phyloP scores from a whole-genome alignment of 2,888 invertebrate genomes.

The Lasioglossum malachurum region DNA sequence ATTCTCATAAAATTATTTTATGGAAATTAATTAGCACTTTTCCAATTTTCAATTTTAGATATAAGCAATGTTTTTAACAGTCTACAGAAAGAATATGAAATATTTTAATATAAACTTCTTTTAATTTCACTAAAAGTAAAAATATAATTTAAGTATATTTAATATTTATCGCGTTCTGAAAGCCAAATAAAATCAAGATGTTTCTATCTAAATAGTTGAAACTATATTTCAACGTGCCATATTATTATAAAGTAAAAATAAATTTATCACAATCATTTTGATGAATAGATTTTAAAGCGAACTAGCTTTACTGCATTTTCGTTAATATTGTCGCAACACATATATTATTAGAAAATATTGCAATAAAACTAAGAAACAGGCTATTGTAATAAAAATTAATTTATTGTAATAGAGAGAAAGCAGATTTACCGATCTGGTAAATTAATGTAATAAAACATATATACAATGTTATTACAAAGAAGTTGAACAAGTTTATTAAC shows the following conservation, averaged over 20 bases:
- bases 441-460: conserved; percentile 11
- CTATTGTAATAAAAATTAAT: conserved; percentile 27
- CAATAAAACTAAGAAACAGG: conserved; percentile 48
- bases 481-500: conserved; percentile 33
- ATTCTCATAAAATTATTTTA: neutral
- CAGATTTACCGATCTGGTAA: conserved; percentile 15
- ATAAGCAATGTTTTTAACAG: neutral
- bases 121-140: neutral
- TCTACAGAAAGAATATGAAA: neutral
- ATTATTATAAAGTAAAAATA: conserved; percentile 21
- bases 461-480: conserved; percentile 11
- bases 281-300: conserved; percentile 9
- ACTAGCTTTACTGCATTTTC: conserved; percentile 16
- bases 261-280: conserved; percentile 19
- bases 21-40: neutral
- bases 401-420: neutral
- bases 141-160: neutral
- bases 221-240: conserved; percentile 31
- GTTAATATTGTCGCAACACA: conserved; percentile 2
- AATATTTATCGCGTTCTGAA: neutral
- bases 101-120: conserved; percentile 5
- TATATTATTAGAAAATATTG: conserved; percentile 36
- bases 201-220: conserved; percentile 19
- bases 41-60: conserved; percentile 1
- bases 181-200: neutral